Evolutionary conservation across 2,113 vertebrate genomes (phyloP).

Genomic region (Equus quagga): DNA sequence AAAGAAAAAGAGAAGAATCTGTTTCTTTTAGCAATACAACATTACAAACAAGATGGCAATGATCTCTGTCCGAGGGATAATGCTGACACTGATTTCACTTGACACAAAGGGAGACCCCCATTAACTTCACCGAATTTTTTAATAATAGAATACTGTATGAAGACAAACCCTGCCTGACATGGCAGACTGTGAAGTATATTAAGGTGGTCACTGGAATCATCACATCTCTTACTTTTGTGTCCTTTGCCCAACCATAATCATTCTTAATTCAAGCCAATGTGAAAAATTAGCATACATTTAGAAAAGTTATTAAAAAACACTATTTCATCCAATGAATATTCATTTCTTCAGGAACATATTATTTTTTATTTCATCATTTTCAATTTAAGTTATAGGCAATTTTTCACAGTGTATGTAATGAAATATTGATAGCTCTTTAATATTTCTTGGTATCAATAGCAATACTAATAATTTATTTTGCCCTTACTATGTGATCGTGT

Average conservation of each 20-base stretch:
- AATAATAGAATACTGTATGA: not conserved
- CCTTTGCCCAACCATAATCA: not conserved
- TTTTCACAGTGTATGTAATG: not conserved
- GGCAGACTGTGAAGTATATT: not conserved
- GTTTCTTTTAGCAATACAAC: not conserved
- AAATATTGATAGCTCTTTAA: not conserved
- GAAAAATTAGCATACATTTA: not conserved
- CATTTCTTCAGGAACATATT: not conserved
- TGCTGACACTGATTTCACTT: conserved; percentile 27
- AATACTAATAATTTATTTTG: not conserved
- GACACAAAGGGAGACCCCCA: not conserved
- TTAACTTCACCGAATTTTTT: not conserved
- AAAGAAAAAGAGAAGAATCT: not conserved
- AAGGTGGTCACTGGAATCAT: not conserved
- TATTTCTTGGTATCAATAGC: not conserved
- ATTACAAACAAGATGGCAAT: not conserved
- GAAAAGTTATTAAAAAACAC: not conserved
- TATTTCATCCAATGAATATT: not conserved
- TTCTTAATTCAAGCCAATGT: not conserved
- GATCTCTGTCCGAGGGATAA: not conserved
- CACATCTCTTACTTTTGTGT: not conserved
- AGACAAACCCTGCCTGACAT: not conserved
- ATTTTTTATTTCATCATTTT: not conserved
- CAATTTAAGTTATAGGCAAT: not conserved
- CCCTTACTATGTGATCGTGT: not conserved